Evolutionary conservation across 2,888 invertebrate genomes (phyloP).

Genomic region (Listrodromus nycthemerus): DNA sequence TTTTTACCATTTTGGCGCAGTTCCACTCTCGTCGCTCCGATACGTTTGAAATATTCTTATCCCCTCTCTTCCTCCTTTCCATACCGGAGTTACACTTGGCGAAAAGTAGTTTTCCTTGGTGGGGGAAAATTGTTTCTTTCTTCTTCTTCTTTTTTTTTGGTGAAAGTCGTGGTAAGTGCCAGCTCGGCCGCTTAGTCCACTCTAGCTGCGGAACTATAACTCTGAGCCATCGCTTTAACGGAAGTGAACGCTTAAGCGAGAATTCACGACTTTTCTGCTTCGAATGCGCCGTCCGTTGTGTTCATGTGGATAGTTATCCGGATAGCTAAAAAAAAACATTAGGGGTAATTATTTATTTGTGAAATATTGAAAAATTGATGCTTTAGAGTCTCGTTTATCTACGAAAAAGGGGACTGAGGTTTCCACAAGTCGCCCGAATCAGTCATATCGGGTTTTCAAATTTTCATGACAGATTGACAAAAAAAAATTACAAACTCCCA

Average conservation of each 20-base stretch:
- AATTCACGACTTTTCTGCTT: background rate
- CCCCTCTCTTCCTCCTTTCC: background rate
- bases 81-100: slow-evolving; percentile 23
- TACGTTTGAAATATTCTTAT: slow-evolving; percentile 22
- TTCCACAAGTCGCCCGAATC: too few relatives aligned
- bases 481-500: too few relatives aligned
- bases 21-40: slow-evolving; percentile 23
- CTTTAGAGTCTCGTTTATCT: too few relatives aligned
- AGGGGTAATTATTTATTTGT: too few relatives aligned
- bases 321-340: too few relatives aligned
- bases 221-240: slow-evolving; percentile 13
- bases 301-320: too few relatives aligned
- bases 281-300: too few relatives aligned
- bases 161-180: slow-evolving; percentile 19
- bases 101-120: slow-evolving; percentile 23
- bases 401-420: too few relatives aligned
- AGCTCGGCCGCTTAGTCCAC: slow-evolving; percentile 5
- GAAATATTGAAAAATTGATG: too few relatives aligned
- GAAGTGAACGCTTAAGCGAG: background rate
- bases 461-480: too few relatives aligned
- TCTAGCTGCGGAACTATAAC: slow-evolving; percentile 14
- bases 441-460: too few relatives aligned
- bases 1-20: slow-evolving; percentile 55
- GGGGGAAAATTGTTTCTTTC: background rate
- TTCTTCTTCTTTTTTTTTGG: slow-evolving; percentile 24